A percentile compares a stretch with the other conserved stretches of the same genome.
Conservation (phyloP, 2,113 vertebrate genomes). For the Mobula hypostoma region DNA sequence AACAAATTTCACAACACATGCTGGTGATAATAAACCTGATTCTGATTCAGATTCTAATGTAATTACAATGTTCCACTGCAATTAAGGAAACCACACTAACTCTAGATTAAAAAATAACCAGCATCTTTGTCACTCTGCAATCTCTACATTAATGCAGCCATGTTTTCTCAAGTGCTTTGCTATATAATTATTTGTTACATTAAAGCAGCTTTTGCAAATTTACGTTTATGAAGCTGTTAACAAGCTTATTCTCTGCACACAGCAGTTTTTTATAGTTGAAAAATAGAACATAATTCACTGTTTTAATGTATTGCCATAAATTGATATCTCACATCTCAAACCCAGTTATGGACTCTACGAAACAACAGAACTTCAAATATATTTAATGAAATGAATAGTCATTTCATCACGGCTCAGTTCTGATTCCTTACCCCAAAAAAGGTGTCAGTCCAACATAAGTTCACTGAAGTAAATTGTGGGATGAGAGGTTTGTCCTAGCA, state of each 20-base stretch:
- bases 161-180: neutral
- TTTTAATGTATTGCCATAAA: too few relatives aligned
- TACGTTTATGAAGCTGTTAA: neutral
- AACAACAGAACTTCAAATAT: neutral
- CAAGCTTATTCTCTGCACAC: neutral
- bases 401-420: neutral
- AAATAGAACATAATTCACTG: too few relatives aligned
- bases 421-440: too few relatives aligned
- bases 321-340: neutral
- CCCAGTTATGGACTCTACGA: neutral
- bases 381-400: too few relatives aligned
- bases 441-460: too few relatives aligned
- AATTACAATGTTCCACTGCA: neutral
- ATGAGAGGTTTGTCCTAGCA: too few relatives aligned
- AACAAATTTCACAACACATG: too few relatives aligned
- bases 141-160: neutral
- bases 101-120: neutral
- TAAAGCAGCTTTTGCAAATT: neutral
- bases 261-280: too few relatives aligned
- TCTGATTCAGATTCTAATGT: neutral
- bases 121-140: neutral
- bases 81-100: neutral
- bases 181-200: neutral
- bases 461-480: too few relatives aligned
- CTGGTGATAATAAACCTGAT: too few relatives aligned